A percentile compares a stretch with the other conserved stretches of the same genome.
Evolutionary conservation across 2,888 invertebrate genomes (phyloP).

Genomic region (Entomobrya multifasciata): DNA sequence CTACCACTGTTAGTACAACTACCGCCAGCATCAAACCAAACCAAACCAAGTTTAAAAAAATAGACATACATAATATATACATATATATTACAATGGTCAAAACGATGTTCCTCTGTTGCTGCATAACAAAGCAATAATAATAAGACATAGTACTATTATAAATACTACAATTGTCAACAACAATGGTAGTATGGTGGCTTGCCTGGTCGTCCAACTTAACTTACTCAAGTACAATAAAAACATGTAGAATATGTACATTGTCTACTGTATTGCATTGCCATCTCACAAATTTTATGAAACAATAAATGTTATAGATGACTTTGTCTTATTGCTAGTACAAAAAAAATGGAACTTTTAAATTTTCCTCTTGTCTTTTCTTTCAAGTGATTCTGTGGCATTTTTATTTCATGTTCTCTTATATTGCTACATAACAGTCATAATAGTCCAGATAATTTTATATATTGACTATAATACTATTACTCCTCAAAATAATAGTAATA

Average conservation of each 20-base stretch:
- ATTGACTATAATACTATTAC: not conserved
- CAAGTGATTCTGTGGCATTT: constrained; percentile 48
- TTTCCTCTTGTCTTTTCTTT: constrained; percentile 36
- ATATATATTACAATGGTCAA: not conserved
- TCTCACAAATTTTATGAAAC: not conserved
- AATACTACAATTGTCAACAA: constrained; percentile 22
- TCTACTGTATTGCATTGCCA: no score
- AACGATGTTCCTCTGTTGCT: not conserved
- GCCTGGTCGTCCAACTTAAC: no score
- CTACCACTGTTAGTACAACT: not conserved
- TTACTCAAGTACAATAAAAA: no score
- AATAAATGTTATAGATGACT: not conserved
- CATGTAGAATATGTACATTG: no score
- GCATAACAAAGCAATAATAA: constrained; percentile 19
- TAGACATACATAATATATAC: no score
- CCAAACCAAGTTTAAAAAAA: not conserved
- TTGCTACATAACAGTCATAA: not conserved
- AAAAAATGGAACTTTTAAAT: constrained; percentile 38
- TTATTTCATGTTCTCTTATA: not conserved
- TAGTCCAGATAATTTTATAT: constrained; percentile 22
- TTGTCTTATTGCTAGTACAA: not conserved
- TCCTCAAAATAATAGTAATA: not conserved
- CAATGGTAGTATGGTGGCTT: no score
- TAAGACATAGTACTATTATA: no score
- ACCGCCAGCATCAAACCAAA: not conserved